Base-by-base conservation (phyloP, 2,797 vertebrate species). In the Oophaga sylvatica region DNA sequence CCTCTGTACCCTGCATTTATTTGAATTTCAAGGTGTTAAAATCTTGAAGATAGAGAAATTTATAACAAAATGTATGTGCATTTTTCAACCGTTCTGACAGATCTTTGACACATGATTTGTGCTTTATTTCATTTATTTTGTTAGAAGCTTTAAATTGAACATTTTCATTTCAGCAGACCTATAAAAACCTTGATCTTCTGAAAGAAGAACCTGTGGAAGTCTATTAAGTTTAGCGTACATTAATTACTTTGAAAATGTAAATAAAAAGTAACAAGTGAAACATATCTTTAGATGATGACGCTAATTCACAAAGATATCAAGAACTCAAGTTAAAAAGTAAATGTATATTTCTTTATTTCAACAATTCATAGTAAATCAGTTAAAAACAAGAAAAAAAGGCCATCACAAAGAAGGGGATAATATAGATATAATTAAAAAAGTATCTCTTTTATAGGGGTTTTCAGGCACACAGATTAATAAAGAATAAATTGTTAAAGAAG, bases 51-150 rank as follows among this genome's bases (percentile, higher is more conserved):
- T 41, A 53, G 48, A 53, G 48, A 53, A 53, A 53, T 53, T 53
- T 53, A 53, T 53, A 53, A 29, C 17, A 77, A 17, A 48, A 77
- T 85, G 20, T 78, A 67, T 35, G 17, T 76, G 75, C 60, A 85
- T 85, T 85, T 85, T 68, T 48, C 41, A 19, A 5, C 29, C 7
- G 68, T 35, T 70, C 65, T 70, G 63, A 76, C 19, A 71, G 31
- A 59, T 80, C 15, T 26, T 59, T 86, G 84, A 86, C 84, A 70
- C 63, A 80, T 86, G 84, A 86, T 86, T 86, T 86, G 84, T 86
- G 53, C 63, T 80, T 86, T 86, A 80, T 86, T 86, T 86, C 48
- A 86, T 86, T 80, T 86, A 29, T 70, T 57, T 59, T 86, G 76
- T 86, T 80, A 86, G 63, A 80, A 70, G 48, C 84, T 45, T 63